Conservation (phyloP, 2,888 invertebrate genomes). For the Lochmaea crataegi region DNA sequence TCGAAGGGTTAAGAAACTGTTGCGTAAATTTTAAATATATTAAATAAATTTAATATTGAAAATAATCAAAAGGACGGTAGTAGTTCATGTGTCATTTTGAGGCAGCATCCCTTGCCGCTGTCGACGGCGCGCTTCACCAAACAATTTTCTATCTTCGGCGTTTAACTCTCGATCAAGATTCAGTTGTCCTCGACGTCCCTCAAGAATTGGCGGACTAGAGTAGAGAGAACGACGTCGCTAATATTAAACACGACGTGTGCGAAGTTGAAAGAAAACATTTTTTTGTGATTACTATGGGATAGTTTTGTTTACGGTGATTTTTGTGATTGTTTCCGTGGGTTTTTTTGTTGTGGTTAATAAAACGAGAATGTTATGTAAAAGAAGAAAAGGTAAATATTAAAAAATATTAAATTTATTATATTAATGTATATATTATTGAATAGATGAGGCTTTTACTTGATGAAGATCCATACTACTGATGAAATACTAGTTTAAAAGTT, state of each 20-base stretch:
- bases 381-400: too few species aligned
- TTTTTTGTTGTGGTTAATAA: not conserved
- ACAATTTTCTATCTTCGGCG: conserved; percentile 20
- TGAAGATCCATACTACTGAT: too few species aligned
- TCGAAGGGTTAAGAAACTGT: too few species aligned
- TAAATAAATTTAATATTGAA: too few species aligned
- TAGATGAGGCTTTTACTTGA: too few species aligned
- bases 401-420: too few species aligned
- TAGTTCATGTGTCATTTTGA: not conserved
- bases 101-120: not conserved
- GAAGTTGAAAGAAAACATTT: not conserved
- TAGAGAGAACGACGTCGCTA: not conserved
- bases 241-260: not conserved
- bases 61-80: too few species aligned
- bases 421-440: too few species aligned
- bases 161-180: conserved; percentile 24
- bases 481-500: too few species aligned
- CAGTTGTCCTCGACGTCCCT: conserved; percentile 22
- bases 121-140: conserved; percentile 17
- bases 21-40: too few species aligned
- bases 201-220: conserved; percentile 13
- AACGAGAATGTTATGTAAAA: not conserved
- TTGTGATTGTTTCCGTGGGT: not conserved
- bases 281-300: not conserved
- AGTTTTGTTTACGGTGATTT: not conserved